These are phyloP conservation scores for Solenopsis invicta DNA, from an alignment of 1,140 invertebrate species.

Conservation along the genomic window DNA sequence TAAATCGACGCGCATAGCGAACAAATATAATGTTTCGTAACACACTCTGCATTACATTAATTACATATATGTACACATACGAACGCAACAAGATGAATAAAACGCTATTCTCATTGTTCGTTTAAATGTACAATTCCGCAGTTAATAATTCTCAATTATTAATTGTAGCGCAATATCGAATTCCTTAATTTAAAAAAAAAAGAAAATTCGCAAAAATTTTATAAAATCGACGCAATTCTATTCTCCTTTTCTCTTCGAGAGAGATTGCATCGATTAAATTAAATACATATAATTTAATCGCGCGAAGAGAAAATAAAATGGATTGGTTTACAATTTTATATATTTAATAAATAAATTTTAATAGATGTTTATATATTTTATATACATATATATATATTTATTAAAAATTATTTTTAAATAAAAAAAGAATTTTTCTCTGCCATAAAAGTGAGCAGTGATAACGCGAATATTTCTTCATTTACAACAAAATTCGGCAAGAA, in stretches of 20 bases:
- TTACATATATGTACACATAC: constrained; percentile 43
- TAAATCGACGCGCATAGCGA: constrained; percentile 22
- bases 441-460: neutral
- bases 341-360: no score
- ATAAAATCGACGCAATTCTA: constrained; percentile 2
- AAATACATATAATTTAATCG: neutral
- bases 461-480: neutral
- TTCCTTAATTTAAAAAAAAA: constrained; percentile 22
- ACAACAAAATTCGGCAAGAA: neutral
- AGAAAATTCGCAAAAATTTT: neutral
- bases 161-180: neutral
- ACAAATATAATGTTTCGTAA: constrained; percentile 18
- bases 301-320: no score
- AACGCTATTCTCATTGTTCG: neutral
- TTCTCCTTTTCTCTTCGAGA: neutral
- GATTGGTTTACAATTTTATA: no score
- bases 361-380: neutral
- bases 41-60: constrained; percentile 33
- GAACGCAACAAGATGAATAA: constrained; percentile 1
- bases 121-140: constrained; percentile 24
- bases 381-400: neutral
- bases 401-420: neutral
- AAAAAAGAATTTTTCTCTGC: neutral
- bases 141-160: neutral
- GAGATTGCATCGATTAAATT: neutral